Evolutionary conservation across 2,113 vertebrate genomes (phyloP).

Genomic region (Amblyopsis rosae): DNA sequence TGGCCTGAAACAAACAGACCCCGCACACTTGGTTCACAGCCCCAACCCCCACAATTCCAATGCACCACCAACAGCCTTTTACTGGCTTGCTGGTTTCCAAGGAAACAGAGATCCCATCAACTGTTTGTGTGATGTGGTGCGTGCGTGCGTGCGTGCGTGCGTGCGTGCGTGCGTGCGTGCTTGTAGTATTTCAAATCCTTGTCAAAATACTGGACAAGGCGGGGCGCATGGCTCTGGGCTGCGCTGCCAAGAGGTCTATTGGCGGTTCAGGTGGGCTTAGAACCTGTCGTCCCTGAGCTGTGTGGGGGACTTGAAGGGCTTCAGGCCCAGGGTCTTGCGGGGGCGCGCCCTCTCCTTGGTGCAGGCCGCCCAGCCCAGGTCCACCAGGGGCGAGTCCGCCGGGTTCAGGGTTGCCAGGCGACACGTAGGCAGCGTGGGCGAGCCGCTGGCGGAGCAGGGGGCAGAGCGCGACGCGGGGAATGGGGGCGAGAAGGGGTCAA

Average conservation of each 20-base stretch:
- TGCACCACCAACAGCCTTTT: too few species aligned
- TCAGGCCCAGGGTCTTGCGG: constrained; percentile 71
- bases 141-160: too few species aligned
- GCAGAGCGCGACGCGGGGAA: constrained; percentile 77
- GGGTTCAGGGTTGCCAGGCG: constrained; percentile 67
- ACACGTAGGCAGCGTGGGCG: constrained; percentile 73
- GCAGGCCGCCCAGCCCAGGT: constrained; percentile 69
- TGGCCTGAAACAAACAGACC: too few species aligned
- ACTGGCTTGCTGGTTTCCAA: too few species aligned
- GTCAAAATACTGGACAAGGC: too few species aligned
- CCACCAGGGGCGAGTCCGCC: constrained; percentile 71
- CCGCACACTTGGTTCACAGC: too few species aligned
- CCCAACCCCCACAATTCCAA: too few species aligned
- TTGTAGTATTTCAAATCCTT: too few species aligned
- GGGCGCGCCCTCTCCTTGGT: constrained; percentile 75
- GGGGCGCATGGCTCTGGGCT: background rate
- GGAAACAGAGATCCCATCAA: too few species aligned
- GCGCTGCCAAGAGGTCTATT: background rate
- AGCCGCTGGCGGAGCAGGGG: constrained; percentile 77
- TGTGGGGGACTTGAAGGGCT: constrained; percentile 74
- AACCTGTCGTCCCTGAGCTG: constrained; percentile 75
- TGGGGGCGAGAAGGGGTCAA: constrained; percentile 76
- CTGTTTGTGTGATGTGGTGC: too few species aligned
- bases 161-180: constrained; percentile 6
- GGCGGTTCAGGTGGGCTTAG: constrained; percentile 25